phyloP scores from a whole-genome alignment of 2,113 vertebrate genomes.

The Oceanites oceanicus region DNA sequence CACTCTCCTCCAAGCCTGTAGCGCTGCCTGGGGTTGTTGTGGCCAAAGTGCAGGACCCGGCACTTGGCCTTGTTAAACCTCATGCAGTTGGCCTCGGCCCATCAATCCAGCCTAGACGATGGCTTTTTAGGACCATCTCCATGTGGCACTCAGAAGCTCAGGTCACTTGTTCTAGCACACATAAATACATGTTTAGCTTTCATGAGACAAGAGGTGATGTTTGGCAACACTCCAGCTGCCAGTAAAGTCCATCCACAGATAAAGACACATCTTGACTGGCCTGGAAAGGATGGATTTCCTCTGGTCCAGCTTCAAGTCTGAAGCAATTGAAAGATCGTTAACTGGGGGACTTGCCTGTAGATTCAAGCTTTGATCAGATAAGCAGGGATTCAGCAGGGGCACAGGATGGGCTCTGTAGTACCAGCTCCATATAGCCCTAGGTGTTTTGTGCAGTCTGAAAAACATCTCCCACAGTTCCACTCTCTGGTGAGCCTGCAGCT shows the following conservation, averaged over 20 bases:
- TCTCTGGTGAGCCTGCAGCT: background rate
- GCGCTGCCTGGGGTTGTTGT: too few relatives aligned
- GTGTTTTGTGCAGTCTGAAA: background rate
- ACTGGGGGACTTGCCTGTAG: background rate
- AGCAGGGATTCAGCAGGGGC: background rate
- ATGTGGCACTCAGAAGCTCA: background rate
- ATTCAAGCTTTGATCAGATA: background rate
- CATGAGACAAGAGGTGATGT: background rate
- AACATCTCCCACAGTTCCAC: background rate
- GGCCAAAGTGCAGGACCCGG: too few relatives aligned
- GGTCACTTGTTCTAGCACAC: background rate
- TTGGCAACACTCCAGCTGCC: background rate
- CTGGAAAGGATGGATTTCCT: background rate
- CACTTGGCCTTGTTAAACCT: too few relatives aligned
- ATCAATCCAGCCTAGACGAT: too few relatives aligned
- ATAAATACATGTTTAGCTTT: background rate
- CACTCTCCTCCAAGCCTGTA: too few relatives aligned
- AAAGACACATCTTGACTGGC: background rate
- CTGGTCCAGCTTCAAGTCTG: accelerated
- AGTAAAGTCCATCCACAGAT: background rate
- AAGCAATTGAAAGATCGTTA: background rate
- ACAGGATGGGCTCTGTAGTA: background rate
- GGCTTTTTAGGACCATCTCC: background rate
- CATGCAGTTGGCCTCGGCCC: too few relatives aligned
- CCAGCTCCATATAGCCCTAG: accelerated